phyloP scores from a whole-genome alignment of 2,797 vertebrate species.

The Alca torda region DNA sequence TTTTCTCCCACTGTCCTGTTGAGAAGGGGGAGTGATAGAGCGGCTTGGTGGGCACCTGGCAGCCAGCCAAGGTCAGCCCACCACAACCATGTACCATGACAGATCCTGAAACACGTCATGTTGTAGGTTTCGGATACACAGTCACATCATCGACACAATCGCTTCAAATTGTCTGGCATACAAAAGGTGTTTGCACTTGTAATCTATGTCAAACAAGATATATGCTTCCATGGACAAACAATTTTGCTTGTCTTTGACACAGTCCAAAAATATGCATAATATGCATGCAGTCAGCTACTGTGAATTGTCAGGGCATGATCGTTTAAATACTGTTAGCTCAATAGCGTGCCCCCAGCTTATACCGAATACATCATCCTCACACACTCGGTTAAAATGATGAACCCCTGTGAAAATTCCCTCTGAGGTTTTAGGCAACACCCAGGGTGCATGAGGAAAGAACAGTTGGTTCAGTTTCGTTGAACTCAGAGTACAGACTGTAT shows the following conservation, averaged over 20 bases:
- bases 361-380: background rate
- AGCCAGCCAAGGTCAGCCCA: background rate
- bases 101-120: fast-evolving
- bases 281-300: background rate
- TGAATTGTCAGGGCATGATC: fast-evolving
- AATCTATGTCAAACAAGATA: background rate
- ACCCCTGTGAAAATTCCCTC: background rate
- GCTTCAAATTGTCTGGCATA: background rate
- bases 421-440: background rate
- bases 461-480: background rate
- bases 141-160: background rate
- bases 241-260: background rate
- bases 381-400: background rate
- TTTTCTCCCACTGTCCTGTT: background rate
- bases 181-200: background rate
- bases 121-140: background rate
- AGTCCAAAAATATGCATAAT: background rate
- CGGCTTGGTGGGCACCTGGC: background rate
- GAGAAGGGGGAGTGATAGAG: background rate
- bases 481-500: background rate
- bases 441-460: fast-evolving
- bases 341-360: background rate
- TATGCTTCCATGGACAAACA: background rate
- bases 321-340: background rate
- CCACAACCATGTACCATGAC: fast-evolving